Evolutionary conservation across 1,140 invertebrate species (phyloP).

Genomic region (Archivesica marissinica): DNA sequence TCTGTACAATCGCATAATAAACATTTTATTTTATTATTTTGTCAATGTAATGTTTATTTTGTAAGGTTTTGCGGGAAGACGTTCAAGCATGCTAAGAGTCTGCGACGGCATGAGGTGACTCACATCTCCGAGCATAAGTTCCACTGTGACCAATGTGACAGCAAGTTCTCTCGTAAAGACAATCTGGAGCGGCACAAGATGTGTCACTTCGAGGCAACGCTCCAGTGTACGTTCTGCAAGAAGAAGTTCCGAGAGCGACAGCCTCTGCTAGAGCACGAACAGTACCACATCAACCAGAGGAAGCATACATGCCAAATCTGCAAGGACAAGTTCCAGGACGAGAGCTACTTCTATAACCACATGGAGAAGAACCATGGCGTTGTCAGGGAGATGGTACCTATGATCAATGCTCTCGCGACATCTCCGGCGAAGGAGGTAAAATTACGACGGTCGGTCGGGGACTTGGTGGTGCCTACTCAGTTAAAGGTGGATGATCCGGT

Average conservation of each 20-base stretch:
- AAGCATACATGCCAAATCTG: slow-evolving; percentile 37
- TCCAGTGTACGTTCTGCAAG: slow-evolving; percentile 48
- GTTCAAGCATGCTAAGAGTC: slow-evolving; percentile 60
- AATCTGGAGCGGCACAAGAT: slow-evolving; percentile 59
- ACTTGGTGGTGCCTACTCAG: not conserved
- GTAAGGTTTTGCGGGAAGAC: slow-evolving; percentile 53
- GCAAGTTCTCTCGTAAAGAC: slow-evolving; percentile 56
- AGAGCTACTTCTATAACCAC: slow-evolving; percentile 54
- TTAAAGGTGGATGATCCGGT: not conserved
- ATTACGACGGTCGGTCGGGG: not conserved
- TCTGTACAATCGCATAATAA: too few relatives aligned
- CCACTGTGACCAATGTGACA: slow-evolving; percentile 52
- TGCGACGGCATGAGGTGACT: slow-evolving; percentile 48
- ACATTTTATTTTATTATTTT: not conserved
- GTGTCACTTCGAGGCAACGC: slow-evolving; percentile 33
- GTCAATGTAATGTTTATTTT: not conserved
- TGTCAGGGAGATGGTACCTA: slow-evolving; percentile 17
- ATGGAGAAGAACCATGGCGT: slow-evolving; percentile 54
- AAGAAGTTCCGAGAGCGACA: slow-evolving; percentile 53
- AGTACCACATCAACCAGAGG: slow-evolving; percentile 49
- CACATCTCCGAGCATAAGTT: slow-evolving; percentile 47
- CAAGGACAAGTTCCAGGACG: slow-evolving; percentile 52
- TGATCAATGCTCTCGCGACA: slow-evolving; percentile 19
- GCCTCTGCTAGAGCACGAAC: slow-evolving; percentile 50
- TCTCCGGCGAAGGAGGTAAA: slow-evolving; percentile 13